These are phyloP conservation scores for Trissolcus basalis DNA, from an alignment of 1,140 invertebrate species.

Conservation along the genomic window DNA sequence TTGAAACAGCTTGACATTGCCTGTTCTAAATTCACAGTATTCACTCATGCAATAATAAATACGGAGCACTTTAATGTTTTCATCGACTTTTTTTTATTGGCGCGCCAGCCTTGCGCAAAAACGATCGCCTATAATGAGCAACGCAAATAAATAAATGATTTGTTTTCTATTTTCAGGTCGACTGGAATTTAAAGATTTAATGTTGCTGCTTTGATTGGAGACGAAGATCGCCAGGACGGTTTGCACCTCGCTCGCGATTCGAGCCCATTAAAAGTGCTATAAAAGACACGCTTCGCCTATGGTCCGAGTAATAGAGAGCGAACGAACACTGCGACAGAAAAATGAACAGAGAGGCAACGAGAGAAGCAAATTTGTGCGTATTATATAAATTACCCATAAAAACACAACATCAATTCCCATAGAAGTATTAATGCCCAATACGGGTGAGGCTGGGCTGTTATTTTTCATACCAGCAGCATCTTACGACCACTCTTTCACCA, in stretches of 20 bases:
- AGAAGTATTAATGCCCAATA: slow-evolving; percentile 75
- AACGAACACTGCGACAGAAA: slow-evolving; percentile 10
- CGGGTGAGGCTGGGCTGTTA: slow-evolving; percentile 68
- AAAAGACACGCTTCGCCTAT: slow-evolving; percentile 62
- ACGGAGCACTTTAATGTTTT: slow-evolving; percentile 26
- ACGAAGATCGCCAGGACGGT: slow-evolving; percentile 16
- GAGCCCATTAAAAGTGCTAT: slow-evolving; percentile 68
- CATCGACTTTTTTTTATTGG: slow-evolving; percentile 15
- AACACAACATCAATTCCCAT: slow-evolving; percentile 72
- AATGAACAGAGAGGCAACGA: slow-evolving; percentile 35
- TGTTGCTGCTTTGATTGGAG: slow-evolving; percentile 2
- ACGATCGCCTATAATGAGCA: slow-evolving; percentile 13
- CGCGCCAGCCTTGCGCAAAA: slow-evolving; percentile 2
- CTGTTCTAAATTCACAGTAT: slow-evolving; percentile 51
- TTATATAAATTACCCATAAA: slow-evolving; percentile 77
- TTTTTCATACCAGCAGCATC: slow-evolving; percentile 73
- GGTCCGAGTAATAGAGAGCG: slow-evolving; percentile 21
- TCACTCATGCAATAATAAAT: slow-evolving; percentile 31
- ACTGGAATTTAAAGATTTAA: slow-evolving; percentile 1
- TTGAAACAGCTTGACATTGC: slow-evolving; percentile 65
- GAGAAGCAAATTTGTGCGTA: slow-evolving; percentile 74
- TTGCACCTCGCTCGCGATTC: slow-evolving; percentile 53
- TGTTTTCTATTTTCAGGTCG: slow-evolving; percentile 4
- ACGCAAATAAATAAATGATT: slow-evolving; percentile 12
- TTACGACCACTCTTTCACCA: slow-evolving; percentile 64